These are phyloP conservation scores for Melinopterus prodromus DNA, from an alignment of 2,888 invertebrate species.

Conservation along the genomic window DNA sequence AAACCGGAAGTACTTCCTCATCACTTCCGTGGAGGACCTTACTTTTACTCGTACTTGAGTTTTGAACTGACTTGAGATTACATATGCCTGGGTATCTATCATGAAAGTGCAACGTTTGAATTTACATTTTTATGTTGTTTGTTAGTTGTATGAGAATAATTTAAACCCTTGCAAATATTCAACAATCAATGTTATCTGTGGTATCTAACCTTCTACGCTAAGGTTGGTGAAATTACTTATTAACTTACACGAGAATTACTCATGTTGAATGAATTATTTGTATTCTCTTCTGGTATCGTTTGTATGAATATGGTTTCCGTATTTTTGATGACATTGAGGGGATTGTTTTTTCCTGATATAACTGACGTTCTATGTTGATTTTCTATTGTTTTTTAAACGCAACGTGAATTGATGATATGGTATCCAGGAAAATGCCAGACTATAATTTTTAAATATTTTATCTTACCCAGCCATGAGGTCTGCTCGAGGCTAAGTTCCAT, in stretches of 20 bases:
- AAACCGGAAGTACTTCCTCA: neutral
- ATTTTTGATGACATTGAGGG: neutral
- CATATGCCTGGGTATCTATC: neutral
- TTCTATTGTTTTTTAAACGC: neutral
- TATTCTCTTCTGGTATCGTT: neutral
- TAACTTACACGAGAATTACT: neutral
- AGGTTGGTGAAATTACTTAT: neutral
- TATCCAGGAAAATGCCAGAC: neutral
- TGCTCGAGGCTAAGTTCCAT: constrained; percentile 68
- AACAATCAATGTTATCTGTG: neutral
- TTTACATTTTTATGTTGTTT: neutral
- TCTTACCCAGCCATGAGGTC: constrained; percentile 76
- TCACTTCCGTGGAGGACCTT: neutral
- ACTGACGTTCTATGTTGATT: neutral
- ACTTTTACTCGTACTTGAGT: neutral
- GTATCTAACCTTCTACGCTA: neutral
- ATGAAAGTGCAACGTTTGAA: neutral
- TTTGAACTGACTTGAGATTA: neutral
- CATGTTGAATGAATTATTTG: neutral
- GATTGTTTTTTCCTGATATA: neutral
- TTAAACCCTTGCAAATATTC: neutral
- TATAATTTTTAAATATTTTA: neutral
- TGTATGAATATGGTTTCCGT: neutral
- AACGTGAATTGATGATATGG: neutral
- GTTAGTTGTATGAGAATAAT: neutral